phyloP scores from a whole-genome alignment of 1,140 invertebrate genomes.

The Meteorus sp. region DNA sequence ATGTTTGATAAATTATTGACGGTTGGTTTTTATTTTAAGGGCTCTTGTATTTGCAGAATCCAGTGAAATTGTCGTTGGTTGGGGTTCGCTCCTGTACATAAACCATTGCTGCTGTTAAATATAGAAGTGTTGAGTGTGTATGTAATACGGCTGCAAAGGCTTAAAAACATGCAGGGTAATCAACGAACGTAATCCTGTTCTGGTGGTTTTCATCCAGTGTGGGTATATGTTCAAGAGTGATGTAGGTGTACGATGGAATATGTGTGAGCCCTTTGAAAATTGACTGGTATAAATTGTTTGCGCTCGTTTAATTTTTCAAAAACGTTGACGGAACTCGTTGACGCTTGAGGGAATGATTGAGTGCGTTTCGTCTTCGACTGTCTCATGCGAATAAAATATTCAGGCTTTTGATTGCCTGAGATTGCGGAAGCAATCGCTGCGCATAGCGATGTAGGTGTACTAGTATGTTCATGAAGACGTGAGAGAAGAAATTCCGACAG shows the following conservation, averaged over 20 bases:
- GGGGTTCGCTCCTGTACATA: too few relatives aligned
- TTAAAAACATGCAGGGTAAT: neutral
- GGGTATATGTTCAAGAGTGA: neutral
- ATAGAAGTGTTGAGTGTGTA: too few relatives aligned
- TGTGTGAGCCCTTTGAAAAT: slow-evolving; percentile 17
- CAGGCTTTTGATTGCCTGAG: slow-evolving; percentile 43
- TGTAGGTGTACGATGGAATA: neutral
- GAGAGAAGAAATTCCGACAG: too few relatives aligned
- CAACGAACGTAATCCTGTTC: slow-evolving; percentile 5
- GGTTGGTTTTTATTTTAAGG: neutral
- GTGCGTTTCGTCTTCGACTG: slow-evolving; percentile 34
- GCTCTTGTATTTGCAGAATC: slow-evolving; percentile 1
- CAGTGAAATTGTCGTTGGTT: neutral
- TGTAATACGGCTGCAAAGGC: slow-evolving; percentile 2
- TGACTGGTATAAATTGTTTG: slow-evolving; percentile 17
- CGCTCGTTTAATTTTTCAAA: slow-evolving; percentile 39
- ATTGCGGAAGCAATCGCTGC: slow-evolving; percentile 37
- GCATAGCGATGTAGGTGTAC: too few relatives aligned
- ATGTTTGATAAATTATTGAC: neutral
- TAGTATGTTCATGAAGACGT: too few relatives aligned
- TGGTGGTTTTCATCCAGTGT: slow-evolving; percentile 2
- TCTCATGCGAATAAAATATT: slow-evolving; percentile 45
- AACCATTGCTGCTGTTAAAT: too few relatives aligned
- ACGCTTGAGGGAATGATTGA: slow-evolving; percentile 20
- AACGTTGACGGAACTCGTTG: slow-evolving; percentile 24